A percentile compares a stretch with the other conserved stretches of the same genome.
phyloP scores from a whole-genome alignment of 2,888 invertebrate species.

The Diarsia rubi region DNA sequence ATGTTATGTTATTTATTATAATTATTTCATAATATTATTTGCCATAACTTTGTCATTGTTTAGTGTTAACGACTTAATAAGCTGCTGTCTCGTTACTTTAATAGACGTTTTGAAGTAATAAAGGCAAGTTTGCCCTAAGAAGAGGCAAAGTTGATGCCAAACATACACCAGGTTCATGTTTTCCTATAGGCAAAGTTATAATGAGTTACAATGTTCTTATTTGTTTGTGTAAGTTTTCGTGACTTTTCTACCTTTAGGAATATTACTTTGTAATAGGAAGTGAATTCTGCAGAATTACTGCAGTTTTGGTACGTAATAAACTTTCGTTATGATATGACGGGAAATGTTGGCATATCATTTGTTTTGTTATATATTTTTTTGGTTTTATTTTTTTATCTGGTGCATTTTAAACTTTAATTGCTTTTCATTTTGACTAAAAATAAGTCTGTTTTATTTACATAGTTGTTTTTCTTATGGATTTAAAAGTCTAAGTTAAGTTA shows the following conservation, averaged over 20 bases:
- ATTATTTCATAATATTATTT: conserved; percentile 41
- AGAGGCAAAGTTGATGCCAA: conserved; percentile 65
- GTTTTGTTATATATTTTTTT: no score
- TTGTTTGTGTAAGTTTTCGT: conserved; percentile 74
- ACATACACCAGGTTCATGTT: conserved; percentile 68
- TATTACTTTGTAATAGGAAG: conserved; percentile 67
- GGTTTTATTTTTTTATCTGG: no score
- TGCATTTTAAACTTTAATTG: conserved; percentile 19
- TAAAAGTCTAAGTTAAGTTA: not conserved
- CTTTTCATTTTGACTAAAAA: conserved; percentile 4
- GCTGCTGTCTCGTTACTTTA: conserved; percentile 61
- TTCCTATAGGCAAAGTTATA: conserved; percentile 76
- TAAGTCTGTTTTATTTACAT: not conserved
- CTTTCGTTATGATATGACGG: conserved; percentile 35
- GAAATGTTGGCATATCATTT: conserved; percentile 19
- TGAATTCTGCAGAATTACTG: conserved; percentile 62
- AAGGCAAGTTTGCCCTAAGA: conserved; percentile 63
- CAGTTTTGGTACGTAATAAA: conserved; percentile 51
- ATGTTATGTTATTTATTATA: no score
- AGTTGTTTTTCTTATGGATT: not conserved
- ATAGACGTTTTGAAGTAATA: conserved; percentile 69
- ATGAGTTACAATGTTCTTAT: conserved; percentile 76
- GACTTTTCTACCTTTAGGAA: conserved; percentile 69
- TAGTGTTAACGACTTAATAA: conserved; percentile 63
- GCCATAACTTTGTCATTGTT: conserved; percentile 49